phyloP scores from a whole-genome alignment of 2,113 vertebrate species.

The Enhydra lutris region DNA sequence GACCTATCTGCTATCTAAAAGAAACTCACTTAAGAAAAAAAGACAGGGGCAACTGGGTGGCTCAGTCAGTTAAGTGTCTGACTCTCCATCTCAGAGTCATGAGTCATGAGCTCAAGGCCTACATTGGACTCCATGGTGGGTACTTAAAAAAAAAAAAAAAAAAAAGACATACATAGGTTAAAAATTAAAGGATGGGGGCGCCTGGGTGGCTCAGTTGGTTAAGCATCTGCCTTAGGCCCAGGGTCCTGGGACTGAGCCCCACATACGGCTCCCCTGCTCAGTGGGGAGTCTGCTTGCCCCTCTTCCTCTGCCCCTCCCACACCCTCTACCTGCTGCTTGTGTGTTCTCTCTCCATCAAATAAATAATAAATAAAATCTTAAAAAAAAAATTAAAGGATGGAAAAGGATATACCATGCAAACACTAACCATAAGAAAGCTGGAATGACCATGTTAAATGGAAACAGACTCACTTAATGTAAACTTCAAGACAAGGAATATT shows the following conservation, averaged over 20 bases:
- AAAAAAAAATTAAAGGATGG: not conserved
- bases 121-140: not conserved
- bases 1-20: not conserved
- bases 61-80: not conserved
- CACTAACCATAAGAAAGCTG: not conserved
- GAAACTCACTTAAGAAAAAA: not conserved
- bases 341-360: not conserved
- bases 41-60: not conserved
- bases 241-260: too few relatives aligned
- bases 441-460: not conserved
- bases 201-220: not conserved
- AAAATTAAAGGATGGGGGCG: not conserved
- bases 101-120: not conserved
- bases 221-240: not conserved
- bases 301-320: not conserved
- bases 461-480: not conserved
- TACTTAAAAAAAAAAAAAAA: not conserved
- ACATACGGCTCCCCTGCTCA: not conserved
- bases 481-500: not conserved
- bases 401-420: not conserved
- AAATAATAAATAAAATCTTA: not conserved
- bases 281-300: not conserved
- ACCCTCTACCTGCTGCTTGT: not conserved
- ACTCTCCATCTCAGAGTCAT: not conserved
- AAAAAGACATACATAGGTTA: not conserved